Percentiles rank a stretch among this genome's conserved stretches.
These are phyloP conservation scores for Podarcis siculus DNA, from an alignment of 2,797 vertebrate genomes.

Conservation along the genomic window DNA sequence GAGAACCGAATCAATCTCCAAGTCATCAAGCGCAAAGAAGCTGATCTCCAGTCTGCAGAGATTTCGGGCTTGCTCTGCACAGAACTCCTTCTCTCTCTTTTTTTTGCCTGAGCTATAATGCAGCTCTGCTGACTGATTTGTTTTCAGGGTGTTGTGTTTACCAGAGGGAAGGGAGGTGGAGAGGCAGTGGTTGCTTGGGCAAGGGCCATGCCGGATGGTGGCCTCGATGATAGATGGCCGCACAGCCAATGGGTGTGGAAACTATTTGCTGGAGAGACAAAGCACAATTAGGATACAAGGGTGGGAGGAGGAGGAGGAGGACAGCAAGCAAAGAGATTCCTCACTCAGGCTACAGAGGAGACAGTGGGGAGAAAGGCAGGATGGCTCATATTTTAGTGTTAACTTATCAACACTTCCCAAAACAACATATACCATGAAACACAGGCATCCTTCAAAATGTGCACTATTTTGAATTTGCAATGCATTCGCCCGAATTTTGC, in stretches of 20 bases:
- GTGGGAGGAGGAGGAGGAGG: too few species aligned
- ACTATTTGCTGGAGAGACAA: not conserved
- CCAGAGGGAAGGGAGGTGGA: not conserved
- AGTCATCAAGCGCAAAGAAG: not conserved
- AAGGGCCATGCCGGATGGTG: not conserved
- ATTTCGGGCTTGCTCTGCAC: not conserved
- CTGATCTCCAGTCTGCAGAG: conserved; percentile 3
- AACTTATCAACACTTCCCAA: too few species aligned
- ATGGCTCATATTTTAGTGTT: too few species aligned
- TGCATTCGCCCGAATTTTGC: too few species aligned
- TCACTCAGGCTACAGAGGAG: too few species aligned
- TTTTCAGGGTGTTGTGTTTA: not conserved
- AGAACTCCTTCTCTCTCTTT: not conserved
- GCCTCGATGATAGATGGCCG: not conserved
- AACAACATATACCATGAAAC: too few species aligned
- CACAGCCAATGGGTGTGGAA: not conserved
- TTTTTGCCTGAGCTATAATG: not conserved
- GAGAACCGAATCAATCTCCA: conserved; percentile 18
- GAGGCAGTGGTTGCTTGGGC: not conserved
- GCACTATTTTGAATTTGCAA: too few species aligned
- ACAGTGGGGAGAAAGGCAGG: too few species aligned
- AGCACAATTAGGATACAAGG: not conserved
- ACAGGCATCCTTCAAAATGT: too few species aligned
- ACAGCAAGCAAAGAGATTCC: not conserved
- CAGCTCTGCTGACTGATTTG: not conserved